Evolutionary conservation across 2,888 invertebrate species (phyloP), one percentile per base, ranked within the genome.

Genomic region (Seladonia tumulorum): DNA sequence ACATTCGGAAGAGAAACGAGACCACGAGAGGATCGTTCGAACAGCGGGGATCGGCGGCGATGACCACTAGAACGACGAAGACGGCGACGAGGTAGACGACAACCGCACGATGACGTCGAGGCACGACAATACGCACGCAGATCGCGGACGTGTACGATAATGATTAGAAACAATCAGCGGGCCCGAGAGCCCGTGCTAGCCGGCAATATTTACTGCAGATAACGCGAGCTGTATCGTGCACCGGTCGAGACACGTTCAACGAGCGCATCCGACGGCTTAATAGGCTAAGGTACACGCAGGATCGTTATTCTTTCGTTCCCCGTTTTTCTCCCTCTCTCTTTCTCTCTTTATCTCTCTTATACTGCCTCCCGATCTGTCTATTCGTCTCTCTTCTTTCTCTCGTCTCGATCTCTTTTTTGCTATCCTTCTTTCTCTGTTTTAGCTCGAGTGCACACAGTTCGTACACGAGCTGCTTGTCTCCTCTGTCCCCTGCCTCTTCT

Each of bases 171-270:
- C 66, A 72, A 87, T 87, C 83, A 68, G 78, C 77, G 73, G 73
- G 16, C 39, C 57, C 73, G 75, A 47, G 22, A 35, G 42, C 57
- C 60, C 81, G 83, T 75, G 77, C 75, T 80, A 76, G 80, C 66
- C 74, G 87, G 87, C 87, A 81, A 76, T 88, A 88, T 88, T 88
- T 88, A 88, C 86, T 66, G 86, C 84, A 82, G 88, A 88, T 88
- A 88, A 88, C 88, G 83, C 87, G 82, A 66, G 70, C 57, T 49
- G 87, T 81, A 79, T 87, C 87, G 80, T 79, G 87, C 87, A 84
- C 83, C 74, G 81, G 77, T 35, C 83, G 84, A 79, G 76, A 83
- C 87, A 82, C 87, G 81, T 88, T 80, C 75, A 81, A 83, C 88
- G 76, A 88, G 86, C 82, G 79, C 84, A 81, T 80, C 83, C 86